Percentiles rank a stretch among this genome's conserved stretches.
Evolutionary conservation across 1,140 invertebrate species (phyloP).

Genomic region (Penaeus vannamei): DNA sequence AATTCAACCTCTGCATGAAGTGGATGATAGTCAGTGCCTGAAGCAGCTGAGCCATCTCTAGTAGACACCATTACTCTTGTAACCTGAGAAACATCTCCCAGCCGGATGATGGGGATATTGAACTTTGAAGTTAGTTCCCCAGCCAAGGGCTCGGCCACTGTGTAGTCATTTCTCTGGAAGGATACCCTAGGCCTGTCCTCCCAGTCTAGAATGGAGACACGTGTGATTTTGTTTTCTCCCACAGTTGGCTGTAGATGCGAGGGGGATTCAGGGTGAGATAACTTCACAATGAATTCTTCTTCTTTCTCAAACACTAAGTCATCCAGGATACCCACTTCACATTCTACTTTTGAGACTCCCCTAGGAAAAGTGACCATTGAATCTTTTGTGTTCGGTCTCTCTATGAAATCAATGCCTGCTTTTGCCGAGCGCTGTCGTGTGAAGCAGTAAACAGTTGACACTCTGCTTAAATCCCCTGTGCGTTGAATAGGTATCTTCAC

Average conservation of each 20-base stretch:
- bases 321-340: conserved; percentile 71
- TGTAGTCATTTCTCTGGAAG: conserved; percentile 65
- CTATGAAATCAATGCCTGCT: conserved; percentile 71
- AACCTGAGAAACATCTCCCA: conserved; percentile 72
- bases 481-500: conserved; percentile 70
- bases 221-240: conserved; percentile 70
- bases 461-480: conserved; percentile 71
- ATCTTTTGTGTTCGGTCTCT: conserved; percentile 72
- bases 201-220: conserved; percentile 71
- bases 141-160: conserved; percentile 69
- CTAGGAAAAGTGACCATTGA: conserved; percentile 72
- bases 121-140: conserved; percentile 69
- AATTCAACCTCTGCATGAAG: conserved; percentile 63
- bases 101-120: conserved; percentile 71
- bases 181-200: conserved; percentile 67
- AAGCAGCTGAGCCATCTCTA: conserved; percentile 72
- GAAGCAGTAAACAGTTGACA: conserved; percentile 71
- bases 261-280: conserved; percentile 69
- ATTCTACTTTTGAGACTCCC: conserved; percentile 70
- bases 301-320: conserved; percentile 72
- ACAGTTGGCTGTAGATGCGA: conserved; percentile 69
- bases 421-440: conserved; percentile 72
- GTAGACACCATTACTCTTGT: conserved; percentile 72
- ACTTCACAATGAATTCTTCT: conserved; percentile 72
- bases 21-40: conserved; percentile 72